A percentile compares a stretch with the other conserved stretches of the same genome.
Conservation (phyloP, 2,797 vertebrate genomes). For the Danionella dracula region DNA sequence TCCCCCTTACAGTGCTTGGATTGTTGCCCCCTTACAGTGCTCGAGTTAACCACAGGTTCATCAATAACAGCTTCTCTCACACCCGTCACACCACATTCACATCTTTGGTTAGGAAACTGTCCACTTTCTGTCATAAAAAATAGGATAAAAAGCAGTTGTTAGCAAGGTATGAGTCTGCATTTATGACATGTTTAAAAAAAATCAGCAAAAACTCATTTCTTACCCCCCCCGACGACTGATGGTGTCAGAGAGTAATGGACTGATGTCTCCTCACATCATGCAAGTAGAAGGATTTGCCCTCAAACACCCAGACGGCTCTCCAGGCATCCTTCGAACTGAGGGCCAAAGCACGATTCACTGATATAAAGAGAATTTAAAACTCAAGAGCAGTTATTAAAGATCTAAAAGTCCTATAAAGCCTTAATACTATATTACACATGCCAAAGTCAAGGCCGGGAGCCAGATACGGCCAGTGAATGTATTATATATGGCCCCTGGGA, state of each 20-base stretch:
- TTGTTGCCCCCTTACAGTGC: too few relatives aligned
- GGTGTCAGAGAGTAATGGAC: slow-evolving; percentile 63
- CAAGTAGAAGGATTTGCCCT: slow-evolving; percentile 81
- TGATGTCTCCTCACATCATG: slow-evolving; percentile 73
- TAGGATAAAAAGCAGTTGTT: neutral
- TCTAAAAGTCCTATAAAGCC: too few relatives aligned
- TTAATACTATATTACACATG: too few relatives aligned
- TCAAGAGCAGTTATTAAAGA: too few relatives aligned
- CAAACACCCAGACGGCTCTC: slow-evolving; percentile 50
- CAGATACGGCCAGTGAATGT: too few relatives aligned
- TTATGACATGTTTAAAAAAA: too few relatives aligned
- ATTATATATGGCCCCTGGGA: too few relatives aligned
- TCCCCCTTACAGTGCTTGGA: too few relatives aligned
- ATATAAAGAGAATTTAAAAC: neutral
- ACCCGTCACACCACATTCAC: slow-evolving; percentile 77
- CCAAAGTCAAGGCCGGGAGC: too few relatives aligned
- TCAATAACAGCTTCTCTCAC: slow-evolving; percentile 60
- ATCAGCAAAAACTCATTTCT: slow-evolving; percentile 29
- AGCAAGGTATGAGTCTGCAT: too few relatives aligned
- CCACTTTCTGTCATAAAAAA: slow-evolving; percentile 58
- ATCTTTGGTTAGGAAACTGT: slow-evolving; percentile 90
- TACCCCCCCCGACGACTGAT: slow-evolving; percentile 76
- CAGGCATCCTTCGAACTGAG: neutral
- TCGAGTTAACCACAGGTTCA: slow-evolving; percentile 2
- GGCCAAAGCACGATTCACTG: neutral